Percentiles rank a stretch among this genome's conserved stretches.
Conservation (phyloP, 1,140 invertebrate species). For the Brachionus sp. region DNA sequence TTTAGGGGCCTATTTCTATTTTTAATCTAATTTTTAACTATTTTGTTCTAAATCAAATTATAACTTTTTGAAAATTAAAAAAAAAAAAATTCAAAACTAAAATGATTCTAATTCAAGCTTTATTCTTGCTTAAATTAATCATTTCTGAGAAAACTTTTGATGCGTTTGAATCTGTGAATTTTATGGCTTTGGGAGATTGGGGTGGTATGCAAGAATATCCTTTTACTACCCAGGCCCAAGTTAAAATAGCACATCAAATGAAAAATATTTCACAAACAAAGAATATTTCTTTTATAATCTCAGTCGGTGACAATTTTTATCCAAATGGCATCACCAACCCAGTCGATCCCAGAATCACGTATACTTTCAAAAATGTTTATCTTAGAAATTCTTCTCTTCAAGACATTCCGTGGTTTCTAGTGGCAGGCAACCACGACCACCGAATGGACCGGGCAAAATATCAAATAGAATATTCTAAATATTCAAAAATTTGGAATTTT, state of each 20-base stretch:
- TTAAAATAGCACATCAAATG: neutral
- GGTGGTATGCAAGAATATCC: neutral
- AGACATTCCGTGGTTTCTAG: constrained; percentile 21
- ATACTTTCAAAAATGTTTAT: constrained; percentile 42
- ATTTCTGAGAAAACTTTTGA: neutral
- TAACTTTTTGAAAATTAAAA: neutral
- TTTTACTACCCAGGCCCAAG: neutral
- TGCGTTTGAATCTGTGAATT: neutral
- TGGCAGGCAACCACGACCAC: constrained; percentile 46
- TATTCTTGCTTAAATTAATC: neutral
- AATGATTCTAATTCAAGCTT: constrained; percentile 5
- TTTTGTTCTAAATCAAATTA: neutral
- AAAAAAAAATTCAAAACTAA: neutral
- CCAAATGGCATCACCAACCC: constrained; percentile 8
- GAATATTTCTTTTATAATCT: constrained; percentile 29
- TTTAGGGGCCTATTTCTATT: neutral
- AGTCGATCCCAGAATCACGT: constrained; percentile 39
- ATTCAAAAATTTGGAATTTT: neutral
- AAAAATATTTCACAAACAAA: neutral
- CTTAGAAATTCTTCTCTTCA: neutral
- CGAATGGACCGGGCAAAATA: neutral
- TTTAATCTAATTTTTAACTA: constrained; percentile 16
- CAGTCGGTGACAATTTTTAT: constrained; percentile 47
- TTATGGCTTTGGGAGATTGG: constrained; percentile 15
- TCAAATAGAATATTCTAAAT: constrained; percentile 42